A percentile compares a stretch with the other conserved stretches of the same genome.
Conservation (phyloP, 2,113 vertebrate genomes). For the Peucedramus taeniatus region DNA sequence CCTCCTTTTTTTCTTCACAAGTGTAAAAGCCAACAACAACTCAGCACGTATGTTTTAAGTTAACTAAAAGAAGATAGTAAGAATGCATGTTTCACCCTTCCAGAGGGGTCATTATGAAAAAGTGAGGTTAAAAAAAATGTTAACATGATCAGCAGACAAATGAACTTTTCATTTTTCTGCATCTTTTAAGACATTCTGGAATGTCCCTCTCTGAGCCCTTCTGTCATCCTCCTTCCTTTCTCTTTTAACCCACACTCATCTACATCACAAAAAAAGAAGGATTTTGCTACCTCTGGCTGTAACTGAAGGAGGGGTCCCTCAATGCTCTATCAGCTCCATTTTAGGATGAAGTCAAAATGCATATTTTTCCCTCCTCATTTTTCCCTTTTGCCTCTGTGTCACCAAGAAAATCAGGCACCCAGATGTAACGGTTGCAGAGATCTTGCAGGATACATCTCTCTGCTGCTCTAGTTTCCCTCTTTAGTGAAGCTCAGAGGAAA, state of each 20-base stretch:
- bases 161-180: background rate
- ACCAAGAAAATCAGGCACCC: background rate
- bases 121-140: conserved; percentile 43
- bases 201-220: background rate
- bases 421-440: background rate
- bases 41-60: conserved; percentile 25
- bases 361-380: background rate
- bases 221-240: background rate
- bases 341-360: background rate
- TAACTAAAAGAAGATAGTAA: conserved; percentile 18
- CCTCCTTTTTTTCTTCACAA: background rate
- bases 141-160: conserved; percentile 4
- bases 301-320: background rate
- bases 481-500: background rate
- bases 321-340: background rate
- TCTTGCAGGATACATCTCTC: background rate
- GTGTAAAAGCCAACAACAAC: conserved; percentile 48
- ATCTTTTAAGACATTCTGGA: conserved; percentile 12
- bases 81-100: conserved; percentile 30
- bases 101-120: conserved; percentile 37
- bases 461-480: background rate
- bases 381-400: background rate
- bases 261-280: background rate
- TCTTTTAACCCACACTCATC: background rate
- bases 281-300: background rate